phyloP scores from a whole-genome alignment of 2,797 vertebrate species.

The Tamandua tetradactyla region DNA sequence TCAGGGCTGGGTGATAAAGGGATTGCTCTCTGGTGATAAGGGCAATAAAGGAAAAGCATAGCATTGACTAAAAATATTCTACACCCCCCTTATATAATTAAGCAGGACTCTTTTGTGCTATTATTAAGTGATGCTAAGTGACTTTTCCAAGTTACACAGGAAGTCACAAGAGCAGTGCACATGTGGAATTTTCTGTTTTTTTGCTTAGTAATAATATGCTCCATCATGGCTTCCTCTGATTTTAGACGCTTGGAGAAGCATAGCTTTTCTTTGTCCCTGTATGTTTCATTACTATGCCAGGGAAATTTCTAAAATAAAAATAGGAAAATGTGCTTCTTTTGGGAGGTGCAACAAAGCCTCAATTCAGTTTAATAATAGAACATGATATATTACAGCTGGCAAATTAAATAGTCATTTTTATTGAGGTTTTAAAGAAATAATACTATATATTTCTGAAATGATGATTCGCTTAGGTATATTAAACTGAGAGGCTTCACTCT shows the following conservation, averaged over 20 bases:
- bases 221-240: background rate
- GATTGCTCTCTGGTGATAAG: background rate
- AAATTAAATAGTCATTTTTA: background rate
- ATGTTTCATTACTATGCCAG: background rate
- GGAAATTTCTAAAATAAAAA: background rate
- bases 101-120: background rate
- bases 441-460: background rate
- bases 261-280: background rate
- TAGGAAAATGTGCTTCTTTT: background rate
- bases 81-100: background rate
- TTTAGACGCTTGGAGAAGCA: background rate
- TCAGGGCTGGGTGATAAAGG: background rate
- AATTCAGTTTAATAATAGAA: background rate
- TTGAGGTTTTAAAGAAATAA: conserved; percentile 6
- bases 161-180: background rate
- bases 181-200: background rate
- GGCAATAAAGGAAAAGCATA: background rate
- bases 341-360: background rate
- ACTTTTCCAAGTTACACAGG: background rate
- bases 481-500: background rate
- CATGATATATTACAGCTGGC: background rate
- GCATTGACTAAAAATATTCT: background rate
- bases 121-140: background rate
- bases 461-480: background rate
- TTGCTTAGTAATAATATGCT: background rate